Evolutionary conservation across 2,113 vertebrate species (phyloP).

Genomic region (Connochaetes taurinus): DNA sequence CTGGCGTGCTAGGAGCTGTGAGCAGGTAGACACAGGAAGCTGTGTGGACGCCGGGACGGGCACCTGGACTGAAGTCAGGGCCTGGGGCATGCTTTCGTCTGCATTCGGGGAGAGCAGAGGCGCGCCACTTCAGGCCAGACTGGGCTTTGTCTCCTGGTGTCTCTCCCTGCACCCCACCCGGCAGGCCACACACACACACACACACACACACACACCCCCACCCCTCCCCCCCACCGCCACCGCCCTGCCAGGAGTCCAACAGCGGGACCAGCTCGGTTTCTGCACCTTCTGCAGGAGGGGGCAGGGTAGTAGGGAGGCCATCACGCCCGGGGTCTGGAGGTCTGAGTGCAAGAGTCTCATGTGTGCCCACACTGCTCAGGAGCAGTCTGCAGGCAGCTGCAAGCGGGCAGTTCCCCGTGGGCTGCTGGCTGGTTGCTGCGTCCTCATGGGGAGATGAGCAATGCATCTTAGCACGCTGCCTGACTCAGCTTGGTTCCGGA

Average conservation of each 20-base stretch:
- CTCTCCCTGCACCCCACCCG: rapidly evolving
- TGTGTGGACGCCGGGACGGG: background rate
- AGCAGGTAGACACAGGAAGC: background rate
- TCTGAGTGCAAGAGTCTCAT: background rate
- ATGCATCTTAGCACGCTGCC: background rate
- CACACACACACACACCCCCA: background rate
- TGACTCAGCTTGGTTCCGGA: constrained; percentile 51
- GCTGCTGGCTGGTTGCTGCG: background rate
- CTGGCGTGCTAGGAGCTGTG: background rate
- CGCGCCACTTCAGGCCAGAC: background rate
- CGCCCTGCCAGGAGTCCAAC: background rate
- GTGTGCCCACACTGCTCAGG: background rate
- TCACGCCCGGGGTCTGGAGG: background rate
- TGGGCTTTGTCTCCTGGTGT: background rate
- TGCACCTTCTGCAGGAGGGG: background rate
- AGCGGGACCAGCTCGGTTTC: rapidly evolving
- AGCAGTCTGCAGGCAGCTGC: background rate
- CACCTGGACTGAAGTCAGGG: background rate
- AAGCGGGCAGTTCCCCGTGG: background rate
- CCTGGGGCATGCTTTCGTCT: background rate
- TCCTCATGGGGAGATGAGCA: constrained; percentile 41
- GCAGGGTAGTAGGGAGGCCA: background rate
- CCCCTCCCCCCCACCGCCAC: too few species aligned
- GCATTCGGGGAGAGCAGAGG: background rate
- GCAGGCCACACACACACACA: background rate